Percentiles rank a stretch among this genome's conserved stretches.
Evolutionary conservation across 1,140 invertebrate genomes (phyloP).

Genomic region (Penaeus japonicus): DNA sequence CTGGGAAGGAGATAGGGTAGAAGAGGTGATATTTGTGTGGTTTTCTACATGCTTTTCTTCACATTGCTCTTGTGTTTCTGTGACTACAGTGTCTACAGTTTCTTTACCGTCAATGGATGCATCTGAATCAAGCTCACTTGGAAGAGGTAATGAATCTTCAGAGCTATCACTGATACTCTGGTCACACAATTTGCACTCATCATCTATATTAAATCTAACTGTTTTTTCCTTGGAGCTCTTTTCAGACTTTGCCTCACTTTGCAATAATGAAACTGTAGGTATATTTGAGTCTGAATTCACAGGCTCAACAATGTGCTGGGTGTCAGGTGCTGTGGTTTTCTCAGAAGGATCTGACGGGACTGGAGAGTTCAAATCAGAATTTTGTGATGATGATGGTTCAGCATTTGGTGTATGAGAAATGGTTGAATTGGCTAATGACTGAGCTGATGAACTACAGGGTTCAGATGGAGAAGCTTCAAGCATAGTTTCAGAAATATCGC

Average conservation of each 20-base stretch:
- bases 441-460: no score
- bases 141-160: not conserved
- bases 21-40: constrained; percentile 10
- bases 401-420: no score
- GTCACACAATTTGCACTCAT: not conserved
- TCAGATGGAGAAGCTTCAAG: no score
- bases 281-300: no score
- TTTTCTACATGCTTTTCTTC: not conserved
- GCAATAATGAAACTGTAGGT: not conserved
- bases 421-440: no score
- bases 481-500: no score
- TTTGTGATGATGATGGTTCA: no score
- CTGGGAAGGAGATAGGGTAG: constrained; percentile 38
- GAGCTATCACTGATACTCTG: not conserved
- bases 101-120: not conserved
- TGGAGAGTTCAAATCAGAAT: no score
- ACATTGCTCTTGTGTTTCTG: not conserved
- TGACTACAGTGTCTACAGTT: not conserved
- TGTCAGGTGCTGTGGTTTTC: no score
- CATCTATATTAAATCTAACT: constrained; percentile 20
- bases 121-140: constrained; percentile 16
- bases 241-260: not conserved
- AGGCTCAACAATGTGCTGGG: no score
- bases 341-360: no score
- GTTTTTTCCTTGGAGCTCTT: not conserved